A percentile compares a stretch with the other conserved stretches of the same genome.
phyloP scores from a whole-genome alignment of 2,888 invertebrate species.

The Andricus curvator region DNA sequence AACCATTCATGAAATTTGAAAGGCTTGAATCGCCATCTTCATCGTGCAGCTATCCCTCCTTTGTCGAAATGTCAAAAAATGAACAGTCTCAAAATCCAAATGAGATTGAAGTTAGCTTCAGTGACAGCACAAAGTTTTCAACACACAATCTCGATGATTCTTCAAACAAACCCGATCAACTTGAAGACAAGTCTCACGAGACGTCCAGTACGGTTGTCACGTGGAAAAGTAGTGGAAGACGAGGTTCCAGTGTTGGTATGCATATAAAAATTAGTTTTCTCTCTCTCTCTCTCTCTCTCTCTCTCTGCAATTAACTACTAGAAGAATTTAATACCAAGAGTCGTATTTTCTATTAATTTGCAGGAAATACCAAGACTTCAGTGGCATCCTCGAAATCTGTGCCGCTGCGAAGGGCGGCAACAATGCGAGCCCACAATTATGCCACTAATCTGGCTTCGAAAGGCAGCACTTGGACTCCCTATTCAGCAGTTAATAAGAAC shows the following conservation, averaged over 20 bases:
- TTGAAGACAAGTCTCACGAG: constrained; percentile 77
- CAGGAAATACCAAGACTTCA: constrained; percentile 80
- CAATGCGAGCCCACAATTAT: constrained; percentile 81
- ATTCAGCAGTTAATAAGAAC: constrained; percentile 75
- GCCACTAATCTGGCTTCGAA: constrained; percentile 71
- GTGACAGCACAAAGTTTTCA: constrained; percentile 79
- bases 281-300: not conserved
- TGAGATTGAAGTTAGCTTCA: constrained; percentile 81
- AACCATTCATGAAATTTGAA: not conserved
- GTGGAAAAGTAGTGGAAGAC: constrained; percentile 84
- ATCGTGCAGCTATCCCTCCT: constrained; percentile 90
- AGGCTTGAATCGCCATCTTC: constrained; percentile 82
- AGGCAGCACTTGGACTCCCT: constrained; percentile 81
- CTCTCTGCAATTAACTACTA: too few species aligned
- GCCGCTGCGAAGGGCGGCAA: constrained; percentile 82
- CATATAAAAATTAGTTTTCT: not conserved
- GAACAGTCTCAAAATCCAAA: constrained; percentile 77
- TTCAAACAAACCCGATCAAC: constrained; percentile 74
- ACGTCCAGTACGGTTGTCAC: constrained; percentile 82
- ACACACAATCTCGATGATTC: constrained; percentile 54
- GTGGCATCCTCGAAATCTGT: constrained; percentile 74
- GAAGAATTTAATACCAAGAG: too few species aligned
- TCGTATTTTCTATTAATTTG: not conserved
- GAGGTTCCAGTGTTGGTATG: constrained; percentile 87
- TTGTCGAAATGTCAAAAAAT: constrained; percentile 84